Evolutionary conservation across 2,797 vertebrate species (phyloP).

Genomic region (Phrynocephalus vlangalii): DNA sequence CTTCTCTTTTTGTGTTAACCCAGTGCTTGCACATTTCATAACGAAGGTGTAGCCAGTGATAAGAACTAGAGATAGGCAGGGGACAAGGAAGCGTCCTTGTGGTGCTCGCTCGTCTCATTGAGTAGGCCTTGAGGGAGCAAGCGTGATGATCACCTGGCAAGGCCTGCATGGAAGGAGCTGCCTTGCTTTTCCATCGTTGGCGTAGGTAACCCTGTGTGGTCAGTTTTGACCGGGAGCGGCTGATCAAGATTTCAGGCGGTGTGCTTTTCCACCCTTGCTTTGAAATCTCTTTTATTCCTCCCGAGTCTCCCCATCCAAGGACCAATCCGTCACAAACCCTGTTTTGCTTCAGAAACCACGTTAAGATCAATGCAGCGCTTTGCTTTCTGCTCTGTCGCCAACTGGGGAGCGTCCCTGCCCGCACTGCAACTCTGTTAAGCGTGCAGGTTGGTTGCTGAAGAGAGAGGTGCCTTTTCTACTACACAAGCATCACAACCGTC

Average conservation of each 20-base stretch:
- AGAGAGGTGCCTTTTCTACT: not conserved
- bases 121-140: constrained; percentile 50
- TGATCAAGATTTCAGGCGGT: not conserved
- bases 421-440: not conserved
- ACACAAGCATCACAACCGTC: no score
- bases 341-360: not conserved
- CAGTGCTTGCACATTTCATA: constrained; percentile 32
- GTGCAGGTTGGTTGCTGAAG: not conserved
- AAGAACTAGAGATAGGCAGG: constrained; percentile 54
- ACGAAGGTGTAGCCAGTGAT: constrained; percentile 34
- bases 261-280: not conserved
- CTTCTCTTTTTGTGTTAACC: constrained; percentile 22
- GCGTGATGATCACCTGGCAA: not conserved
- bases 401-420: no score
- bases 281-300: not conserved
- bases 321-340: not conserved
- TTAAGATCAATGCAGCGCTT: no score
- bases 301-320: no score
- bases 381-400: no score
- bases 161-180: no score
- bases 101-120: constrained; percentile 36
- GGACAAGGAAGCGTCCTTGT: constrained; percentile 40
- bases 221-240: no score
- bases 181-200: no score
- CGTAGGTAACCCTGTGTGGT: no score